Conservation (phyloP, 2,888 invertebrate genomes). For the Saturnia japonica region DNA sequence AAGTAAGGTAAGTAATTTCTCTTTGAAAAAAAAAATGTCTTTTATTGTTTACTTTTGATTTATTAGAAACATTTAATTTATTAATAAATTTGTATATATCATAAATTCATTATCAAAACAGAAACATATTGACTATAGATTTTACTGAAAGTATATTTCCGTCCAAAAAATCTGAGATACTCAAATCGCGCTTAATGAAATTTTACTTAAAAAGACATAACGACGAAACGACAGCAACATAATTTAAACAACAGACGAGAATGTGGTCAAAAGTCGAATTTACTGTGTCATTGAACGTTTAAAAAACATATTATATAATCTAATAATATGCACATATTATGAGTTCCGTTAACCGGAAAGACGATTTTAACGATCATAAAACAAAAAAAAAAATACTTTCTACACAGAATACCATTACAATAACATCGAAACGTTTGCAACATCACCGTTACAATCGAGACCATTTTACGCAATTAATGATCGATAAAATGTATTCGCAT, state of each 20-base stretch:
- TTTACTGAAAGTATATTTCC: too few relatives aligned
- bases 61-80: too few relatives aligned
- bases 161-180: too few relatives aligned
- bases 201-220: background rate
- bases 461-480: background rate
- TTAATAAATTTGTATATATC: too few relatives aligned
- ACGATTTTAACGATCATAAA: constrained; percentile 1
- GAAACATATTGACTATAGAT: too few relatives aligned
- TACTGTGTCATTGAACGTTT: background rate
- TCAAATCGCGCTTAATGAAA: too few relatives aligned
- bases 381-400: constrained; percentile 20
- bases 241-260: background rate
- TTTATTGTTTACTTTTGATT: too few relatives aligned
- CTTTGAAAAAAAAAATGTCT: too few relatives aligned
- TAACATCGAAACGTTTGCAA: background rate
- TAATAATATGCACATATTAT: background rate
- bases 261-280: background rate
- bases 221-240: background rate
- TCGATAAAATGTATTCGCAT: background rate
- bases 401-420: background rate
- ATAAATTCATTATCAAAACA: too few relatives aligned
- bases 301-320: background rate
- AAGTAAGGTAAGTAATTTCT: too few relatives aligned
- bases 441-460: background rate
- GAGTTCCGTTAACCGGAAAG: constrained; percentile 1